Conservation (phyloP, 2,888 invertebrate species). For the Euspilapteryx auroguttella region DNA sequence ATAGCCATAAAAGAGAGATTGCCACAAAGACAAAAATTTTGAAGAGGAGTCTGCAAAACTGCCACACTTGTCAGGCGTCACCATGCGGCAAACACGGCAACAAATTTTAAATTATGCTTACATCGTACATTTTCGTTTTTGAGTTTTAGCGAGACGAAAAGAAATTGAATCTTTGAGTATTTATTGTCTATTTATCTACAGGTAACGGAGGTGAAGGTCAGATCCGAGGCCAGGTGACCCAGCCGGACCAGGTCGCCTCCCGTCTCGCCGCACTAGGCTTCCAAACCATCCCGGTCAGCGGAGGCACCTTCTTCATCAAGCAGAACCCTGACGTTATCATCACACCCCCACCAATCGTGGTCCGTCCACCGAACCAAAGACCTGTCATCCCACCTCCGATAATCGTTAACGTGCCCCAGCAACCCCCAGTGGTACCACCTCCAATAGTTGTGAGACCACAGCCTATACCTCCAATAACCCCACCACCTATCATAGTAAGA, state of each 20-base stretch:
- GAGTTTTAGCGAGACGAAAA: too few relatives aligned
- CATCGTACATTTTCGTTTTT: too few relatives aligned
- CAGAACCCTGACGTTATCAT: conserved; percentile 28
- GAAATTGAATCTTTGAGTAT: too few relatives aligned
- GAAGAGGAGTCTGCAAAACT: too few relatives aligned
- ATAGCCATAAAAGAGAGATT: too few relatives aligned
- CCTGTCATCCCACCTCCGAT: conserved; percentile 23
- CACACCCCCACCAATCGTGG: conserved; percentile 32
- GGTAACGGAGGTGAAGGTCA: conserved; percentile 26
- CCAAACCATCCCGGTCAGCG: conserved; percentile 23
- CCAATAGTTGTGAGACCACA: conserved; percentile 23
- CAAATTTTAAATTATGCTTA: too few relatives aligned
- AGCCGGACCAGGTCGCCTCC: conserved; percentile 13
- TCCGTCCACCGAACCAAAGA: conserved; percentile 16
- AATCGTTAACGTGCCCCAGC: conserved; percentile 17
- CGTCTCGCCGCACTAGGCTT: conserved; percentile 21
- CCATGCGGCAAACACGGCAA: too few relatives aligned
- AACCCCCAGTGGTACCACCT: conserved; percentile 15
- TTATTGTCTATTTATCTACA: too few relatives aligned
- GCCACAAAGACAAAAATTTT: too few relatives aligned
- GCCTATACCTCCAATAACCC: conserved; percentile 16
- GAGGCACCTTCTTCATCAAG: conserved; percentile 27
- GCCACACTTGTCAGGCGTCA: too few relatives aligned
- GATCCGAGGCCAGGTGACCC: conserved; percentile 14
- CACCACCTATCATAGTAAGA: conserved; percentile 17